phyloP scores from a whole-genome alignment of 2,888 invertebrate genomes.

The Serripes groenlandicus region DNA sequence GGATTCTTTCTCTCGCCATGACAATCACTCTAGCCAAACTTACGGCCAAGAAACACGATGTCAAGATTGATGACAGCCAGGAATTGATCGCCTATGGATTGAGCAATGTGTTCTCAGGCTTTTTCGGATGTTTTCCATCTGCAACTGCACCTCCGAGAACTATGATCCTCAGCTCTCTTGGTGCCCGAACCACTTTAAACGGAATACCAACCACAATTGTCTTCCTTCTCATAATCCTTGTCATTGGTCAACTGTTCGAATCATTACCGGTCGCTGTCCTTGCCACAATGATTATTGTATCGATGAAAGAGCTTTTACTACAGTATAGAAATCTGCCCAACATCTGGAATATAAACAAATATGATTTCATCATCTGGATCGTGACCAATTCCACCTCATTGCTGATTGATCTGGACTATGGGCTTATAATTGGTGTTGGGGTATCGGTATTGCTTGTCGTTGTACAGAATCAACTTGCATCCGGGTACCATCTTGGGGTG shows the following conservation, averaged over 20 bases:
- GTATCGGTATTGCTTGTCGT: slow-evolving; percentile 73
- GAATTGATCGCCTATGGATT: slow-evolving; percentile 86
- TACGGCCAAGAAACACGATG: slow-evolving; percentile 82
- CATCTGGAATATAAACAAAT: slow-evolving; percentile 92
- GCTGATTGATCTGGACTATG: slow-evolving; percentile 77
- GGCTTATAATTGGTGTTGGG: slow-evolving; percentile 76
- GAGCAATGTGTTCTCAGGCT: slow-evolving; percentile 80
- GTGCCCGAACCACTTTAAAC: slow-evolving; percentile 77
- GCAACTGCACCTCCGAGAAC: slow-evolving; percentile 83
- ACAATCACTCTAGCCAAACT: no score
- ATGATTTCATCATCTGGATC: slow-evolving; percentile 89
- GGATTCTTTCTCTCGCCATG: slow-evolving; percentile 73
- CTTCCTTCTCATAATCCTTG: slow-evolving; percentile 79
- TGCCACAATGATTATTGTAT: slow-evolving; percentile 86
- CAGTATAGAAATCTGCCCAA: slow-evolving; percentile 90
- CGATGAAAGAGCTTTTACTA: slow-evolving; percentile 87
- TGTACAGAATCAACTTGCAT: slow-evolving; percentile 66
- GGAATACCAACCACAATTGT: slow-evolving; percentile 76
- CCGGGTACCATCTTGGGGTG: slow-evolving; percentile 56
- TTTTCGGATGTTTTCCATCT: slow-evolving; percentile 85
- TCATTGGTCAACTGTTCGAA: slow-evolving; percentile 79
- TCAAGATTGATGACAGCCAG: slow-evolving; percentile 83
- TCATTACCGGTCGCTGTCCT: slow-evolving; percentile 83
- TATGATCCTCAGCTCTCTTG: slow-evolving; percentile 78
- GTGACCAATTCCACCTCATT: slow-evolving; percentile 72